Base-by-base conservation (phyloP, 2,113 vertebrate genomes). In the Heterocephalus glaber region DNA sequence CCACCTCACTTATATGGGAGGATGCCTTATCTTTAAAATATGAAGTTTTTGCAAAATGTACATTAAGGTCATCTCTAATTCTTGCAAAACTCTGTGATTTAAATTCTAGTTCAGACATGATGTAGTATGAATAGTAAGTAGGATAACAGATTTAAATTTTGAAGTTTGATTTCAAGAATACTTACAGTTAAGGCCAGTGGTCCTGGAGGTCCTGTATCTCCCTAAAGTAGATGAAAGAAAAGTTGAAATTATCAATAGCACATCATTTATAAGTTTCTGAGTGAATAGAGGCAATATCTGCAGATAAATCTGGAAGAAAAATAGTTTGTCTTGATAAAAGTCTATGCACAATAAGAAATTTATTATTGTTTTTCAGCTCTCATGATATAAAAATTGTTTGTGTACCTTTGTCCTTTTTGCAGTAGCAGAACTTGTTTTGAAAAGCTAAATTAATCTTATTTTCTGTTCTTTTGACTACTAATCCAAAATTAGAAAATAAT, bases 131-230 rank as follows among this genome's bases (percentile, higher is more conserved):
- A 41, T 47, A 92, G 44, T 33, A 86, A 95, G 66, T 1, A 91
- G 14, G 24, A 17, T 82, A 81, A 92, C 2, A 7, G 28, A 83
- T 61, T 96, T 91, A 11, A 65, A 76, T 92, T 80, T 88, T 26
- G 8, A 66, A 82, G 74, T 65, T 87, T 83, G 10, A 47, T 52
- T 97, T 97, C 35, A 5, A 2, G 54, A 58, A 30, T 97, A 98
- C 98, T 98, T 97, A 99, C 99, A 13, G 88, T 98, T 90, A 98
- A 97, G 22, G 97, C 94, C 97, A 98, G 70, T 74, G 97, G 98
- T 95, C 99, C 99, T 17, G 98, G 98, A 84, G 98, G 98, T 95
- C 99, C 99, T 58, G 58, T 89, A 65, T 98, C 98, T 96, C 99
- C 99, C 99, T 99, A 93, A 96, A 98, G 96, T 92, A 97, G 6